phyloP scores from a whole-genome alignment of 2,888 invertebrate genomes.

The Hecatera dysodea region DNA sequence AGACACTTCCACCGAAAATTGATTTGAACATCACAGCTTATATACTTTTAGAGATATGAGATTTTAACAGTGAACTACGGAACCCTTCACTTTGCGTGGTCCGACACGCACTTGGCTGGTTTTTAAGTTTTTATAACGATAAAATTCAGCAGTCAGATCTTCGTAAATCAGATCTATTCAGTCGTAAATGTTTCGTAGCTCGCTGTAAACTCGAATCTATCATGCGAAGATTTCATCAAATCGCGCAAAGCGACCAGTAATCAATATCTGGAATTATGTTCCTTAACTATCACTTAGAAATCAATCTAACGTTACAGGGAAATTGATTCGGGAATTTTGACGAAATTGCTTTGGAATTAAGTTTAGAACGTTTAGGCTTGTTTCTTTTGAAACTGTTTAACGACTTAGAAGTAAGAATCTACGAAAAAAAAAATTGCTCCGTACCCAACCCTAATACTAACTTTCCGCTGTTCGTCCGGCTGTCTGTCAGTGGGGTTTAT shows the following conservation, averaged over 20 bases:
- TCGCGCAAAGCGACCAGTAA: constrained; percentile 62
- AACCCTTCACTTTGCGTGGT: too few species aligned
- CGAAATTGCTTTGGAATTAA: constrained; percentile 16
- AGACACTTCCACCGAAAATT: too few species aligned
- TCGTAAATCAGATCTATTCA: not conserved
- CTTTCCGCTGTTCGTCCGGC: too few species aligned
- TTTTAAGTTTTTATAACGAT: not conserved
- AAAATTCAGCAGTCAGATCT: too few species aligned
- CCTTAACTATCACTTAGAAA: constrained; percentile 64
- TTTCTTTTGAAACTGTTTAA: not conserved
- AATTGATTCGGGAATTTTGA: constrained; percentile 38
- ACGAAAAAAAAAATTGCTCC: too few species aligned
- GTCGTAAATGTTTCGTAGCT: constrained; percentile 37
- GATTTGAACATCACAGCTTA: too few species aligned
- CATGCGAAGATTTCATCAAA: constrained; percentile 75
- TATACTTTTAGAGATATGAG: too few species aligned
- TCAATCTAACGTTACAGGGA: constrained; percentile 52
- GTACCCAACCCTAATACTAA: too few species aligned
- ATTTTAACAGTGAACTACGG: too few species aligned
- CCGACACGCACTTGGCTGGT: too few species aligned
- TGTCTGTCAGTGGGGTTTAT: too few species aligned
- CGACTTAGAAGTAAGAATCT: too few species aligned
- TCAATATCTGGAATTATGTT: constrained; percentile 63
- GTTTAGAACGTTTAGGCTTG: not conserved
- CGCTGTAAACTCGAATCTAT: constrained; percentile 59